Percentiles rank a stretch among this genome's conserved stretches.
These are phyloP conservation scores for Hirtodrosophila alboralis DNA, from an alignment of 2,888 invertebrate species.

Conservation along the genomic window DNA sequence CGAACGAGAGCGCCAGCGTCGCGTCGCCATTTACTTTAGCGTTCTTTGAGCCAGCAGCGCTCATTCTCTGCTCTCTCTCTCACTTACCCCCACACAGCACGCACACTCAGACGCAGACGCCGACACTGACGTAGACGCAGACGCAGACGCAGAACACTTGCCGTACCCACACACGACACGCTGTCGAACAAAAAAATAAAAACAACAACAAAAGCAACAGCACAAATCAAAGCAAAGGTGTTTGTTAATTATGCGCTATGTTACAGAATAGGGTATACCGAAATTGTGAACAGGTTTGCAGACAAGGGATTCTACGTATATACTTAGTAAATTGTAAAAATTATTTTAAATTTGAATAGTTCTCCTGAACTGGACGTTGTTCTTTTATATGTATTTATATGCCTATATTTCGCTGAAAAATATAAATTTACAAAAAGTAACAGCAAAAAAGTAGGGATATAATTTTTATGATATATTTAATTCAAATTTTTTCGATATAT, in stretches of 20 bases:
- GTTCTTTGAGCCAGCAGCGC: conserved; percentile 62
- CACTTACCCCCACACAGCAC: conserved; percentile 71
- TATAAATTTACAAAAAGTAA: no score
- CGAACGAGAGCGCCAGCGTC: conserved; percentile 36
- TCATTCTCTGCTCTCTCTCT: conserved; percentile 46
- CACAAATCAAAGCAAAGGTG: conserved; percentile 73
- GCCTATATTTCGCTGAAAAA: no score
- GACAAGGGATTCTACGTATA: not conserved
- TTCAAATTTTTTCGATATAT: no score
- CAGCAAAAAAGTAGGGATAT: no score
- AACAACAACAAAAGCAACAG: conserved; percentile 30
- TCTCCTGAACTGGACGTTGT: no score
- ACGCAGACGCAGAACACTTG: conserved; percentile 59
- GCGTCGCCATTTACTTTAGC: conserved; percentile 64
- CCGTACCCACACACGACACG: conserved; percentile 62
- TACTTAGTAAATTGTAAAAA: no score
- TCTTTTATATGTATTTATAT: no score
- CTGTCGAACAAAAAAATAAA: conserved; percentile 48
- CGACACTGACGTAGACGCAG: conserved; percentile 28
- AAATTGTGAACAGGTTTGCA: not conserved
- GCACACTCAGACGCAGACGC: conserved; percentile 50
- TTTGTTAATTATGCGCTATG: conserved; percentile 61
- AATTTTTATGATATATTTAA: no score
- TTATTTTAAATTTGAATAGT: no score
- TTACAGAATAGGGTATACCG: conserved; percentile 28